Base-by-base conservation (phyloP, 2,888 invertebrate species). In the Cotesia congregata region DNA sequence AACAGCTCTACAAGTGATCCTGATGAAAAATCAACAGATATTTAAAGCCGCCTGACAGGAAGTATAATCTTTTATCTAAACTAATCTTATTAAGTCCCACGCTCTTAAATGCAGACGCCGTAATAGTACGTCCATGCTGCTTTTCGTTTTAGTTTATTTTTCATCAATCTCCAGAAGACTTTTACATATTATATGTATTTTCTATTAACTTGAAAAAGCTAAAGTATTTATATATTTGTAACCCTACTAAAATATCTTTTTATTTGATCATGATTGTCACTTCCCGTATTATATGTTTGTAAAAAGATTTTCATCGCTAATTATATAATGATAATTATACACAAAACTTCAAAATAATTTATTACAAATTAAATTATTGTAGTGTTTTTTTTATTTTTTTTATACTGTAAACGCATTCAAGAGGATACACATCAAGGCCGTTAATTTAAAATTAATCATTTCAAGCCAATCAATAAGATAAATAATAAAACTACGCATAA, bases 11-110 rank as follows among this genome's bases (percentile, higher is more conserved):
- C 30, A 30, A 39, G 20, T 67, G 67, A 15, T 72, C 59, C 67
- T 64, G 20, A 50, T 3, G 12, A 50, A 50, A 50, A 41, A 41
- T 62, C 7, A 6, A n/a, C 59, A 17, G 30, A 50, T 61, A 38
- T 67, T 65, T 69, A 15, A 38, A n/a, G 59, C 9, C 12, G 69
- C 73, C 59, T 77, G 65, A 50, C 64, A 72, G 74, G 73, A 77
- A 68, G 59, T 75, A 17, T 30, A 74, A 40, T 69, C 62, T 70
- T 30, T 30, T 67, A 69, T 64, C 64, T 65, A 9, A 12, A 12
- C 12, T 9, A 65, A 65, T n/a, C 65, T 5, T 12, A 15, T 30
- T 17, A 64, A 17, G 17, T 65, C 41, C 67, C 67, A 38, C 40
- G 17, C n/a, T 15, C 39, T 6, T 39, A 39, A 40, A 40, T 40